These are phyloP conservation scores for Turritopsis rubra DNA, from an alignment of 30 jellyfish, hydroid and myxozoan species.

Conservation along the genomic window DNA sequence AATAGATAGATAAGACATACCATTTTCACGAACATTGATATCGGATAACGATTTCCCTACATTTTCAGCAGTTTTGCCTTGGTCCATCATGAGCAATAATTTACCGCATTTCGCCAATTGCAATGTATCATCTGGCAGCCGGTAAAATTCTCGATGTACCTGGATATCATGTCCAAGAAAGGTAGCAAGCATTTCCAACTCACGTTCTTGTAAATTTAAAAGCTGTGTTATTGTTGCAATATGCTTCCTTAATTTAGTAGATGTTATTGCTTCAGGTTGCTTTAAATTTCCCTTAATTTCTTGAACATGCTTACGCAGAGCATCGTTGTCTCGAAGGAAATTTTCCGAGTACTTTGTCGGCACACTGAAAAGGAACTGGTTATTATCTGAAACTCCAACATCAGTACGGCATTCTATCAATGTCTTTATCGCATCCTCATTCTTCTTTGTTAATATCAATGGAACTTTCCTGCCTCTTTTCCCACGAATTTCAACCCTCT, in stretches of 20 bases:
- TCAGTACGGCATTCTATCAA: neutral
- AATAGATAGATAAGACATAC: too few relatives aligned
- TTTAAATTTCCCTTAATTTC: too few relatives aligned
- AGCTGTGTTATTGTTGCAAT: too few relatives aligned
- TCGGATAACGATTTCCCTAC: neutral
- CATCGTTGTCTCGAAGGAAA: neutral
- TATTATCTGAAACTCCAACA: neutral
- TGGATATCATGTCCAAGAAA: neutral
- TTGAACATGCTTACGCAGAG: neutral
- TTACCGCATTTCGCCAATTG: neutral
- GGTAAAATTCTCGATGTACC: neutral
- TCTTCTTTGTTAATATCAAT: neutral
- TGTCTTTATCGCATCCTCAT: neutral
- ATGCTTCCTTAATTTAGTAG: neutral
- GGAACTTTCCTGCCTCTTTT: neutral
- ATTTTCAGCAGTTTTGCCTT: neutral
- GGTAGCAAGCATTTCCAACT: neutral
- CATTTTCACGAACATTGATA: too few relatives aligned
- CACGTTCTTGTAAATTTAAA: too few relatives aligned
- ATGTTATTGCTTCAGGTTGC: neutral
- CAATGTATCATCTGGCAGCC: neutral
- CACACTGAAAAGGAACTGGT: neutral
- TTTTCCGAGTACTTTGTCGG: neutral
- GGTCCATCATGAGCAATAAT: neutral
- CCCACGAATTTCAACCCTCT: neutral